Evolutionary conservation across 2,797 vertebrate species (phyloP), one percentile per base, ranked within the genome.

Genomic region (Betta splendens): DNA sequence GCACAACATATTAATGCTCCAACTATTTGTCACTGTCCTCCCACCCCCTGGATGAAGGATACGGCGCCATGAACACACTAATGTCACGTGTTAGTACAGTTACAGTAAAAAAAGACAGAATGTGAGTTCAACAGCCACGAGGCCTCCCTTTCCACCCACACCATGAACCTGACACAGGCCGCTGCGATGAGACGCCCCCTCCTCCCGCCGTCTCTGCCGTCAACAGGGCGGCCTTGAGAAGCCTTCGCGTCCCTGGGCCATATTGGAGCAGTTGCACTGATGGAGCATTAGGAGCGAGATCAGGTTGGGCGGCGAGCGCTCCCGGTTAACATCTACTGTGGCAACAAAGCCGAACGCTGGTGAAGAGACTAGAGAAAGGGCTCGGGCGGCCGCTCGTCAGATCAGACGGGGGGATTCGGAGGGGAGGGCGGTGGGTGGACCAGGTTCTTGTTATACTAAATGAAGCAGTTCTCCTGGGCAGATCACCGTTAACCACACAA

Each of bases 361-460:
- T 45, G 42, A 38, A 46, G 65, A 62, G 50, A n/a, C 0, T 50
- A 54, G n/a, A 62, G 44, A 62, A 36, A 39, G 56, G 22, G 60
- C 75, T 79, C 72, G 77, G 79, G 69, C 69, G 67, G 59, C 72
- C 65, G 70, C 77, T 75, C 42, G 31, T 50, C 39, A 29, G 53
- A 64, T 58, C 46, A 21, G 39, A 56, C 17, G 58, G 44, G 77
- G 60, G 56, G 62, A 55, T 72, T 33, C 72, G 72, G 63, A 67
- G 75, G 23, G 22, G 67, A 69, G 72, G 72, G 71, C 64, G n/a
- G n/a, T n/a, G n/a, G n/a, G n/a, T n/a, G n/a, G n/a, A n/a, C n/a
- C n/a, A n/a, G n/a, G n/a, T 38, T 55, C 21, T 42, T 9, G 16
- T 57, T 4, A 5, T 1, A 15, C 54, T 64, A 51, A 62, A 61